Percentiles rank a stretch among this genome's conserved stretches.
phyloP scores from a whole-genome alignment of 2,797 vertebrate species.

The Pyrrhura leucotis region DNA sequence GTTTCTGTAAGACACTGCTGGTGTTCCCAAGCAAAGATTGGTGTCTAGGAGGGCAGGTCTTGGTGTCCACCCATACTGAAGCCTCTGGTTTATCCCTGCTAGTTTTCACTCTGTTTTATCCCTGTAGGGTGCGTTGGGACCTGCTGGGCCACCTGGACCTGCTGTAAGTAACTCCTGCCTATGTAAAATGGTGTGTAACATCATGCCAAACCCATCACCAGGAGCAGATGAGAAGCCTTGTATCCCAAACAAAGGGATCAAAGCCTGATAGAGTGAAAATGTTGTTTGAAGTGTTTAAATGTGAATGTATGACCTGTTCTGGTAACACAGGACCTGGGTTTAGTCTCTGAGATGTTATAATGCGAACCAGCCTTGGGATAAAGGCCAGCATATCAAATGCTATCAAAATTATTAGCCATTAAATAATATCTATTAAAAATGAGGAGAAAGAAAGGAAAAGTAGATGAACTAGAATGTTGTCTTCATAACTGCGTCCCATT shows the following conservation, averaged over 20 bases:
- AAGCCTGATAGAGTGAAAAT: background rate
- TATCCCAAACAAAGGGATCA: background rate
- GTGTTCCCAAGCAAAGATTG: background rate
- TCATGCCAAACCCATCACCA: background rate
- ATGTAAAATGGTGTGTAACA: rapidly evolving
- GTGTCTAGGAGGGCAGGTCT: background rate
- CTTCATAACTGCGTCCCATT: background rate
- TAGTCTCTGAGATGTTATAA: background rate
- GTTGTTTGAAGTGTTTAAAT: background rate
- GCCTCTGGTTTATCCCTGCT: background rate
- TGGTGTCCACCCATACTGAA: rapidly evolving
- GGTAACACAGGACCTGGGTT: background rate
- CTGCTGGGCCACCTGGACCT: constrained; percentile 87
- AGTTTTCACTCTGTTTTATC: background rate
- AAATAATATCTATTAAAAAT: background rate
- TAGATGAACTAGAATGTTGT: background rate
- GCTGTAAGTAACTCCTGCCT: constrained; percentile 86
- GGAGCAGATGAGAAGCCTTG: background rate
- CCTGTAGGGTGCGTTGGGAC: constrained; percentile 88
- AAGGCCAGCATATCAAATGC: background rate
- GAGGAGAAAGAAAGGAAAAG: background rate
- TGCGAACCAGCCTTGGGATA: background rate
- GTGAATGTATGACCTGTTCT: background rate
- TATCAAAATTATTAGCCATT: background rate
- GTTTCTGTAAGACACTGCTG: background rate